Base-by-base conservation (phyloP, 2,888 invertebrate genomes). In the Eupithecia exiguata region DNA sequence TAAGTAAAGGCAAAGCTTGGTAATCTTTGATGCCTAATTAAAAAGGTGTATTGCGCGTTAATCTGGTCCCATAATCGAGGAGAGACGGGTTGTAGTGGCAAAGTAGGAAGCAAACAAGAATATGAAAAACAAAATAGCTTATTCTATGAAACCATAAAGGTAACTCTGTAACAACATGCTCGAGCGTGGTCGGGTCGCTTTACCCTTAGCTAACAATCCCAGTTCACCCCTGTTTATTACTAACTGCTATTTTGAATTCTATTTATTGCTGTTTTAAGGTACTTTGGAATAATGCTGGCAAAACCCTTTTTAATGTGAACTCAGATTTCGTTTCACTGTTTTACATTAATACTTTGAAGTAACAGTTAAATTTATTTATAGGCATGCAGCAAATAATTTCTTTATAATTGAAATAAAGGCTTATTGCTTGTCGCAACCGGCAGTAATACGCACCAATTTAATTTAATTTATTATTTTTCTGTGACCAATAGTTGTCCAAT, bases 281-380 rank as follows among this genome's bases (percentile, higher is more conserved):
- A 58, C 40, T 73, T 65, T 40, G 49, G 35, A 58, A 40, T 71
- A 74, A 65, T 70, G 40, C 38, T 70, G 65, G 40, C 62, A 70
- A 77, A 76, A 46, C 66, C 62, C 62, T 68, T 75, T 77, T 78
- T 77, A 78, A 71, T 70, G 71, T 21, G 68, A 71, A 73, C 74
- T 70, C 71, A 43, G 70, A 75, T 75, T 79, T 72, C 71, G 69
- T 78, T 75, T 76, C 72, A 71, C 69, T 72, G 72, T 78, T 77
- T 78, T 72, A 77, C 69, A 71, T 71, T 71, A 71, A 25, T 58
- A 58, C 25, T 25, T 58, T 58, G 25, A 25, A 58, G 58, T 58
- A 14, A 12, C 25, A 25, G 12, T 58, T 21, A 58, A 58, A 58
- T 58, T 53, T 3, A 53, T 21, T 53, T 53, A 53, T 53, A 25